Evolutionary conservation across 2,888 invertebrate genomes (phyloP), one percentile per base, ranked within the genome.

Genomic region (Caenorhabditis japonica): DNA sequence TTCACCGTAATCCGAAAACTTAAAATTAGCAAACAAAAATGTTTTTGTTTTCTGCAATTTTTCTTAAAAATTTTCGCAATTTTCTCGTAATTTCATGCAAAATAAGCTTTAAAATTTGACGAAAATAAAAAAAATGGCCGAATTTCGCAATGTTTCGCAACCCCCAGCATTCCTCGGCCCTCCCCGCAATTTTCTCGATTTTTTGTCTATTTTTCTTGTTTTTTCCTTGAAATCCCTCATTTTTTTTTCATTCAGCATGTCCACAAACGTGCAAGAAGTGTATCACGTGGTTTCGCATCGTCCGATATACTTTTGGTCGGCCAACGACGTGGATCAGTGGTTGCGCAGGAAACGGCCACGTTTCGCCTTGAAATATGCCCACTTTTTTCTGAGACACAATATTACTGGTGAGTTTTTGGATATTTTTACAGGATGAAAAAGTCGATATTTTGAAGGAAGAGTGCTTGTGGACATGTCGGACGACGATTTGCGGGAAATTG

Each of bases 381-480:
- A 76, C 15, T 75, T 71, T 43, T 81, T 83, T 55, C 34, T 81
- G n/a, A 47, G 79, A 8, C 82, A 83, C 53, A 77, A 77, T 53
- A 66, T 83, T 21, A 77, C 78, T 27, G 82, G 82, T 81, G n/a
- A 51, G 43, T 4, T 27, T 47, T 55, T 13, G 3, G 17, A n/a
- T 8, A 47, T 12, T 21, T 12, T 3, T 10, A 43, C 17, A 55
- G 15, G 13, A n/a, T 17, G 5, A 15, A 38, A 38, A 56, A 44
- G 34, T n/a, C 38, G 25, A 2, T 15, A n/a, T n/a, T 55, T 70
- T 77, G n/a, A 44, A 82, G 82, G 82, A 1, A 58, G 81, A 19
- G 81, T 83, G 13, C 71, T 83, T 3, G 77, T 83, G 44, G 82
- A 83, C 8, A 79, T 83, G 41, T 75, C 71, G 0, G 81, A 83